Conservation (phyloP, 2,113 vertebrate species). For the Brachirus orientalis region DNA sequence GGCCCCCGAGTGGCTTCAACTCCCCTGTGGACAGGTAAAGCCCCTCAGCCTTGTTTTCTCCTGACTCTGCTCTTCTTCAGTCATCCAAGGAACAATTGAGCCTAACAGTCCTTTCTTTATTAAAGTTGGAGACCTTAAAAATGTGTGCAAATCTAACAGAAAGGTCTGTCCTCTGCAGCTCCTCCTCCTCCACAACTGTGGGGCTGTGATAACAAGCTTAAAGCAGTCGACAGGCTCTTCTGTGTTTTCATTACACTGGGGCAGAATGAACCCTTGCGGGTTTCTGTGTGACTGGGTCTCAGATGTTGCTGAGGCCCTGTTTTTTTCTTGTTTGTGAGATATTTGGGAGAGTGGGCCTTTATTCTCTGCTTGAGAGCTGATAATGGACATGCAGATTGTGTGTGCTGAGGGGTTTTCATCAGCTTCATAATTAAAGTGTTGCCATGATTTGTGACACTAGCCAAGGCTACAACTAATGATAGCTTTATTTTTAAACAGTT, state of each 20-base stretch:
- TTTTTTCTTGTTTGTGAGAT: constrained; percentile 60
- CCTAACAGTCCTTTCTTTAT: background rate
- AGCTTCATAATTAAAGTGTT: background rate
- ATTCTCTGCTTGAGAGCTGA: constrained; percentile 37
- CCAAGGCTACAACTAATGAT: background rate
- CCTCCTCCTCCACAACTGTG: constrained; percentile 50
- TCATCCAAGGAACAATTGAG: background rate
- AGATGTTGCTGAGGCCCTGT: constrained; percentile 48
- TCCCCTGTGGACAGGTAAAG: constrained; percentile 91
- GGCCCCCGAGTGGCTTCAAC: constrained; percentile 83
- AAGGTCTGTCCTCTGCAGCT: constrained; percentile 5
- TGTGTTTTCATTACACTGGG: constrained; percentile 47
- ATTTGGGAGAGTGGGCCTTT: constrained; percentile 35
- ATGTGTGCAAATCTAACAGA: constrained; percentile 19
- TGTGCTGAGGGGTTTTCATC: background rate
- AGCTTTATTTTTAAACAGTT: background rate
- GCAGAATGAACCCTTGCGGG: constrained; percentile 46
- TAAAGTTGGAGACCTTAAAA: constrained; percentile 1
- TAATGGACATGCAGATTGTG: constrained; percentile 15
- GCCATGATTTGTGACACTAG: background rate
- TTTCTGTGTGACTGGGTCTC: constrained; percentile 50
- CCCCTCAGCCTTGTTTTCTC: background rate
- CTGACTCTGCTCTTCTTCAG: background rate
- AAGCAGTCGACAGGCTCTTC: constrained; percentile 13
- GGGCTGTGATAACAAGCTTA: constrained; percentile 43